Conservation (phyloP, 2,797 vertebrate species). For the Acanthurus lineatus region DNA sequence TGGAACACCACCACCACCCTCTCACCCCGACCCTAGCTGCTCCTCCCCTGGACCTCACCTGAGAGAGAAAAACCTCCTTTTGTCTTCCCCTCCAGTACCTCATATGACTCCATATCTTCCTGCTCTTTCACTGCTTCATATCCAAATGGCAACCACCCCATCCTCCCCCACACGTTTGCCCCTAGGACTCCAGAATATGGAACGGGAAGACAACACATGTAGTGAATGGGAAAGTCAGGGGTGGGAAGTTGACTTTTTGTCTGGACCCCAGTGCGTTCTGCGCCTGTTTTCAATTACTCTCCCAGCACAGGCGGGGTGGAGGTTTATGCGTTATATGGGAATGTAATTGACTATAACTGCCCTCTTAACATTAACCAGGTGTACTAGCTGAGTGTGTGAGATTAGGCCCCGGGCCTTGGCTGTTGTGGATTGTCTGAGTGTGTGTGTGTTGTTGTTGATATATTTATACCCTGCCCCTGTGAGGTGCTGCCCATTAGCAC, state of each 20-base stretch:
- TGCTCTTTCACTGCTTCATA: constrained; percentile 68
- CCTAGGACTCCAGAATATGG: constrained; percentile 55
- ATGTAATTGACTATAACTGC: constrained; percentile 89
- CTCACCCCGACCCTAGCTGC: constrained; percentile 48
- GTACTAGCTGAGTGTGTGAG: constrained; percentile 85
- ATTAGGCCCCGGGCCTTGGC: constrained; percentile 83
- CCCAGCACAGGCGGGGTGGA: constrained; percentile 79
- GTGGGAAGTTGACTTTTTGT: constrained; percentile 82
- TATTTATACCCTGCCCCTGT: constrained; percentile 79
- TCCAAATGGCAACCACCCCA: constrained; percentile 71
- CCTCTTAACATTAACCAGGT: constrained; percentile 89
- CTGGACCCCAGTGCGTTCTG: constrained; percentile 70
- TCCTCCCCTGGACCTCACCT: constrained; percentile 68
- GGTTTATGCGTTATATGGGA: constrained; percentile 87
- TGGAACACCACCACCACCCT: constrained; percentile 48
- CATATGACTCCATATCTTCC: constrained; percentile 63
- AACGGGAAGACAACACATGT: constrained; percentile 56
- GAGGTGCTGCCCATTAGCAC: constrained; percentile 79
- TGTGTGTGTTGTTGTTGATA: constrained; percentile 77
- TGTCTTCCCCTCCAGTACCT: constrained; percentile 62
- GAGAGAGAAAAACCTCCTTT: constrained; percentile 69
- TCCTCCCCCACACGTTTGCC: constrained; percentile 51
- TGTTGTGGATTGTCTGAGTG: constrained; percentile 46
- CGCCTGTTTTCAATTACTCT: constrained; percentile 87
- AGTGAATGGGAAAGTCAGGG: constrained; percentile 71